Conservation (phyloP, 2,888 invertebrate genomes). For the Chironomus tentans region DNA sequence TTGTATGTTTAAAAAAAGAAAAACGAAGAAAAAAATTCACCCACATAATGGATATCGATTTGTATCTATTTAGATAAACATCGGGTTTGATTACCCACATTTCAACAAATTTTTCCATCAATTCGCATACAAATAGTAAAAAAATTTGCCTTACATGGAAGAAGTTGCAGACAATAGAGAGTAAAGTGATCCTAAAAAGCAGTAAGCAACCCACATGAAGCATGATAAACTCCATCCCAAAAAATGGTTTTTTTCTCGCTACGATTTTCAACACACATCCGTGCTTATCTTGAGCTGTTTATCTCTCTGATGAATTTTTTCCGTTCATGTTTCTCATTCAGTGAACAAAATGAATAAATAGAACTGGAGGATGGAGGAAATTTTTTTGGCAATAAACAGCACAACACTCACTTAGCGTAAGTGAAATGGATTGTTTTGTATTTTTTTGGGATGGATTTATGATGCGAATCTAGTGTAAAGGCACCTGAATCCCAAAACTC, state of each 20-base stretch:
- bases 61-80: background rate
- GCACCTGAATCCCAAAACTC: too few relatives aligned
- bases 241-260: too few relatives aligned
- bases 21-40: too few relatives aligned
- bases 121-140: too few relatives aligned
- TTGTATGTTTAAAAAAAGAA: background rate
- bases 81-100: background rate
- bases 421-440: too few relatives aligned
- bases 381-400: background rate
- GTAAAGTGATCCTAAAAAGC: background rate
- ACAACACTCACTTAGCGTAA: background rate
- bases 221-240: background rate
- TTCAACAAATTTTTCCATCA: background rate
- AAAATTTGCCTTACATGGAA: background rate
- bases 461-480: too few relatives aligned
- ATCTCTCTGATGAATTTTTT: background rate
- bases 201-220: background rate
- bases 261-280: too few relatives aligned
- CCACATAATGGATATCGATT: background rate
- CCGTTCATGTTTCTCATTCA: background rate
- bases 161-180: too few relatives aligned
- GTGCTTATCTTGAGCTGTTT: background rate
- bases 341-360: background rate
- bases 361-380: too few relatives aligned
- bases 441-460: too few relatives aligned